Percentiles rank a stretch among this genome's conserved stretches.
phyloP scores from a whole-genome alignment of 2,797 vertebrate species.

The Coreius guichenoti region DNA sequence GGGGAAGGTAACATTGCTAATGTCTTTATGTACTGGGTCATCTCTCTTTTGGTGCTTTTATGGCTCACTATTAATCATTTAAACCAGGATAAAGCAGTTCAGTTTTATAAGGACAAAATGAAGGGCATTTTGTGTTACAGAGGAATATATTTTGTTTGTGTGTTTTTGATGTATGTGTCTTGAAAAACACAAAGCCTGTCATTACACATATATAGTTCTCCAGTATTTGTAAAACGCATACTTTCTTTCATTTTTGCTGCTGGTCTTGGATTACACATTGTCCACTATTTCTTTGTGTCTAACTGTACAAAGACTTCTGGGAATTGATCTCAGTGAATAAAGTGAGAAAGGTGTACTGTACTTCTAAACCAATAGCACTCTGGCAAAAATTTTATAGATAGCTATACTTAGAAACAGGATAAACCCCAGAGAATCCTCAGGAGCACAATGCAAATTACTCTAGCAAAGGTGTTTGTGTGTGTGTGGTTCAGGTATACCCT shows the following conservation, averaged over 20 bases:
- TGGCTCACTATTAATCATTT: neutral
- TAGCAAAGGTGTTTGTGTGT: neutral
- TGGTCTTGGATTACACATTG: neutral
- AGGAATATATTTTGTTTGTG: neutral
- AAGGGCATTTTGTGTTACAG: neutral
- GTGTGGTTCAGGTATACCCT: too few relatives aligned
- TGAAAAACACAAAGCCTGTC: neutral
- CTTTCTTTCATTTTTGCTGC: neutral
- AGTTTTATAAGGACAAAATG: neutral
- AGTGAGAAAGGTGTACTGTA: neutral
- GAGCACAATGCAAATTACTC: neutral
- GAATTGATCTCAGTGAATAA: neutral
- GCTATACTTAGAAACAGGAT: slow-evolving; percentile 1
- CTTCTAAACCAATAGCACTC: neutral
- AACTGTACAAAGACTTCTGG: neutral
- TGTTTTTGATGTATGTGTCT: neutral
- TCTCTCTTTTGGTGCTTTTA: slow-evolving; percentile 1
- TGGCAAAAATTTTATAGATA: neutral
- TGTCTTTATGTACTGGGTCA: neutral
- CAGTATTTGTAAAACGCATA: neutral
- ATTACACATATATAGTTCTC: neutral
- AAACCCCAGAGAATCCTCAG: neutral
- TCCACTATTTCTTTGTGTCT: neutral
- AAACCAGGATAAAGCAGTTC: neutral
- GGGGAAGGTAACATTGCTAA: neutral